Conservation (phyloP, 2,113 vertebrate genomes). For the Arizona elegans region DNA sequence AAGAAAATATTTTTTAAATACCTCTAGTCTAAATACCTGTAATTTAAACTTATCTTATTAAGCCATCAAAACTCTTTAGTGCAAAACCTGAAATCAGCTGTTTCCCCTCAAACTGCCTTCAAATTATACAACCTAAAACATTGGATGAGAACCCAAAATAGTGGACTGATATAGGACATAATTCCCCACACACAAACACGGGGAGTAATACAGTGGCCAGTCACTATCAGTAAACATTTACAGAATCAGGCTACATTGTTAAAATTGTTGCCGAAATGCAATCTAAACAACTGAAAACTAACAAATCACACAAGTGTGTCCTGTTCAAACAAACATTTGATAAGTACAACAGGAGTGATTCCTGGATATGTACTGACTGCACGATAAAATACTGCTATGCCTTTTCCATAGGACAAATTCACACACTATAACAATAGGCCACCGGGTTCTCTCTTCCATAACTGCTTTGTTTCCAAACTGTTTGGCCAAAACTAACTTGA, state of each 20-base stretch:
- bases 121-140: neutral
- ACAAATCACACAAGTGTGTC: neutral
- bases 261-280: neutral
- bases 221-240: rapidly evolving
- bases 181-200: neutral
- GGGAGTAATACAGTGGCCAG: neutral
- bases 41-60: neutral
- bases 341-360: neutral
- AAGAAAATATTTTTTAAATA: neutral
- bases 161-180: neutral
- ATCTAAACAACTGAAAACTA: neutral
- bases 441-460: neutral
- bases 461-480: neutral
- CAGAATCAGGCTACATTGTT: neutral
- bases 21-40: neutral
- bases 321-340: neutral
- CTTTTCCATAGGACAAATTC: neutral
- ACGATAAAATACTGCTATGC: neutral
- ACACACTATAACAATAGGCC: neutral
- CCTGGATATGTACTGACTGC: neutral
- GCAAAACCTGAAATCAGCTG: neutral
- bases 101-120: neutral
- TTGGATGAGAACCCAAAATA: neutral
- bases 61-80: neutral
- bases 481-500: slow-evolving; percentile 10